Base-by-base conservation (phyloP, 2,797 vertebrate species). In the Sebastes vulpes region DNA sequence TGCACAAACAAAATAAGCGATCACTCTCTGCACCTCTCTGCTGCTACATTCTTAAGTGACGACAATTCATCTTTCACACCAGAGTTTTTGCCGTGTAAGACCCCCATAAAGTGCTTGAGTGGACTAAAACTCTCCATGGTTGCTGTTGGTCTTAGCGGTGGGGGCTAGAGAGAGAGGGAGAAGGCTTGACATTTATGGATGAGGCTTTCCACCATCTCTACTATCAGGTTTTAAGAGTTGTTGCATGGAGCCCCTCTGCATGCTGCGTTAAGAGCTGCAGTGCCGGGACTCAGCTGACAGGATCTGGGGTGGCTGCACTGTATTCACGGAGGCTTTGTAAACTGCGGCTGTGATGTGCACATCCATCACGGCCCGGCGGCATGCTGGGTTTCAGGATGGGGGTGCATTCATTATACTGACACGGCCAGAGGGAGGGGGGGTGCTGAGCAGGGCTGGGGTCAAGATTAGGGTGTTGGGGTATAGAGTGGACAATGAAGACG, bases 131-230 rank as follows among this genome's bases (percentile, higher is more conserved):
- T 72, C 81, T 75, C 68, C 58, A 16, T 35, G 72, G 79, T 61
- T 83, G 82, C 88, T 84, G 80, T 81, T 85, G 85, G 84, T 79
- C 73, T 85, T 72, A 65, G 72, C 14, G n/a, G 82, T 53, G 77
- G 89, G 90, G 90, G 88, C 67, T 23, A 56, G 8, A 32, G 65
- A 21, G 58, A 64, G 73, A 78, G 7, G n/a, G 70, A 18, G 32
- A 56, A 42, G 71, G 73, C 69, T 56, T 93, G 94, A 95, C 93
- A 88, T 94, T 93, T 96, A 94, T 94, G 83, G 89, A 95, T 94
- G 93, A 92, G 88, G 77, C 59, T 90, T 91, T 94, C 92, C 90
- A 91, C 81, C 79, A 70, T 86, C 90, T 91, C 90, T 82, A 85
- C 91, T 89, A 88, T 94, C 91, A 82, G 82, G 87, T 93, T 95